Base-by-base conservation (phyloP, 2,113 vertebrate species). In the Lethenteron reissneri region DNA sequence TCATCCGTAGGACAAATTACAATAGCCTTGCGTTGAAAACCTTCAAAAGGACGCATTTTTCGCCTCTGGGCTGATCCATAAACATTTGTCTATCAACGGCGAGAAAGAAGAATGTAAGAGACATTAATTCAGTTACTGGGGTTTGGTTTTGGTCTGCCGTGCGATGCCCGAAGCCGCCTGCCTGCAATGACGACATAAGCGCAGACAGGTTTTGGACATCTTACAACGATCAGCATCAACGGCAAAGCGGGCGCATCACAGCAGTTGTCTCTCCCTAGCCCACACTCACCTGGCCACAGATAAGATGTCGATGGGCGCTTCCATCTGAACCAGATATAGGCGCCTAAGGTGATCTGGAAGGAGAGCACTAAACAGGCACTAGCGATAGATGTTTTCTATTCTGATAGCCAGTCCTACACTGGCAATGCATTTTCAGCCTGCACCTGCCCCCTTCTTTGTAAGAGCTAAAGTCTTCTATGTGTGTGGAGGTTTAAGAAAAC, bases 41-140 rank as follows among this genome's bases (percentile, higher is more conserved):
- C 89, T 86, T 90, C 90, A 85, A 94, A 94, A 80, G 90, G 90
- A 81, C 89, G 87, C 89, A 94, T 91, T 88, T 94, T 94, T 85
- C 89, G 87, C 81, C 88, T 88, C 83, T 91, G 90, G 79, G 90
- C 90, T 80, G 90, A 91, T 79, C 86, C 89, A 83, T 94, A 94
- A 80, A 94, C 90, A 83, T 94, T 94, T 83, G 90, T 94, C 90
- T 94, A 85, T 79, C 79, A 79, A 81, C 76, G 80, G 79, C 80
- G 83, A 87, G 77, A 88, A 84, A 82, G 79, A 84, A 83, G 79
- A 85, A 78, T 81, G 83, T 85, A 83, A 86, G 79, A 72, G 78
- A 82, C 76, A 80, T 84, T 85, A 82, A 76, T 77, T 78, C 64
- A 68, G n/a, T 68, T 68, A 68, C 64, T 17, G 64, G 64, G 64